phyloP scores from a whole-genome alignment of 2,113 vertebrate genomes.

The Mohoua ochrocephala region DNA sequence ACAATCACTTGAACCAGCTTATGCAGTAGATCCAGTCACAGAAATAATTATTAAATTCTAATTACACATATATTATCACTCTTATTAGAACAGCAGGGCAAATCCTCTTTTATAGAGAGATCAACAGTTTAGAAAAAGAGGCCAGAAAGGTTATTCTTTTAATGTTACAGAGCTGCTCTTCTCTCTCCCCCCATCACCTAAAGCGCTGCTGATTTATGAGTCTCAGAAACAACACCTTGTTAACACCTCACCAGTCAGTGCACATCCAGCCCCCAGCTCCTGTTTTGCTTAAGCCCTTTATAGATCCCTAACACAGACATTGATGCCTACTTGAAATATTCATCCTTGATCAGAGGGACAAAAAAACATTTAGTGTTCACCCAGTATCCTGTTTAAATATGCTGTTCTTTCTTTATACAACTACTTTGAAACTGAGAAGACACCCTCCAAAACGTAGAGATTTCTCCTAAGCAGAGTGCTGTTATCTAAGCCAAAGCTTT shows the following conservation, averaged over 20 bases:
- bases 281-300: not conserved
- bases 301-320: not conserved
- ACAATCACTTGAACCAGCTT: conserved; percentile 44
- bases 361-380: not conserved
- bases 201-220: not conserved
- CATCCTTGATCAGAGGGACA: not conserved
- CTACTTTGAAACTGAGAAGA: not conserved
- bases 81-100: conserved; percentile 46
- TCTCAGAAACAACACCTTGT: conserved; percentile 18
- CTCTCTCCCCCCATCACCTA: not conserved
- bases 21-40: not conserved
- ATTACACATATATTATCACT: conserved; percentile 54
- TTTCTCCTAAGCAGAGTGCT: not conserved
- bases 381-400: not conserved
- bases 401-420: not conserved
- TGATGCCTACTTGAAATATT: not conserved
- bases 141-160: not conserved
- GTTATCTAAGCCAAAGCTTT: not conserved
- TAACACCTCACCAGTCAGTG: not conserved
- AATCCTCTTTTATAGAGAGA: conserved; percentile 19
- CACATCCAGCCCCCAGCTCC: not conserved
- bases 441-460: not conserved
- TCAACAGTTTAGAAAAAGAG: not conserved
- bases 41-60: conserved; percentile 52
- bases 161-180: not conserved